Evolutionary conservation across 2,797 vertebrate genomes (phyloP).

Genomic region (Dipus sagitta): DNA sequence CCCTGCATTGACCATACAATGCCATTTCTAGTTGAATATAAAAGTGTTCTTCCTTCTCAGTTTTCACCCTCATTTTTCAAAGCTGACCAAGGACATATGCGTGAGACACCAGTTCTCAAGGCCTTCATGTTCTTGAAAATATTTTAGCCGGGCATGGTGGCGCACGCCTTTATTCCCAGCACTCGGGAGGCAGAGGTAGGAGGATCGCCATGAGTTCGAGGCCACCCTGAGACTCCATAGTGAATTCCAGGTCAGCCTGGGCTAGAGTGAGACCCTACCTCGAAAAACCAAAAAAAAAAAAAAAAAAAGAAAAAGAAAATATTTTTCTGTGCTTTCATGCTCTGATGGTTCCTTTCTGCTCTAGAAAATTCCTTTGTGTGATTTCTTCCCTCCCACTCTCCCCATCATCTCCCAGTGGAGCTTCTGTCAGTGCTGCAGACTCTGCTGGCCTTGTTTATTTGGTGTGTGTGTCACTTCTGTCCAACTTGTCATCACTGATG

Average conservation of each 20-base stretch:
- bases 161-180: too few relatives aligned
- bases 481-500: neutral
- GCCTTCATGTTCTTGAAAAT: neutral
- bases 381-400: neutral
- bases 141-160: too few relatives aligned
- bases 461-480: neutral
- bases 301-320: too few relatives aligned
- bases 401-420: neutral
- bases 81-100: neutral
- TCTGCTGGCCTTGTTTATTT: neutral
- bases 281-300: too few relatives aligned
- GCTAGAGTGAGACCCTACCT: too few relatives aligned
- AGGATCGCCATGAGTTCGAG: too few relatives aligned
- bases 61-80: neutral
- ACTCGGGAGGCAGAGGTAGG: too few relatives aligned
- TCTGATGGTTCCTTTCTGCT: neutral
- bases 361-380: neutral
- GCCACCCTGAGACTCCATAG: too few relatives aligned
- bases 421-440: neutral
- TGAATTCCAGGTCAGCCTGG: too few relatives aligned
- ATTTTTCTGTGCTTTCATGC: neutral
- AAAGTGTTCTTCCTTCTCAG: neutral
- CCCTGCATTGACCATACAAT: accelerated
- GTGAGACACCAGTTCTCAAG: neutral
- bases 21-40: neutral